Percentiles rank a stretch among this genome's conserved stretches.
phyloP scores from a whole-genome alignment of 2,113 vertebrate genomes.

The Paraplagusia blochii region DNA sequence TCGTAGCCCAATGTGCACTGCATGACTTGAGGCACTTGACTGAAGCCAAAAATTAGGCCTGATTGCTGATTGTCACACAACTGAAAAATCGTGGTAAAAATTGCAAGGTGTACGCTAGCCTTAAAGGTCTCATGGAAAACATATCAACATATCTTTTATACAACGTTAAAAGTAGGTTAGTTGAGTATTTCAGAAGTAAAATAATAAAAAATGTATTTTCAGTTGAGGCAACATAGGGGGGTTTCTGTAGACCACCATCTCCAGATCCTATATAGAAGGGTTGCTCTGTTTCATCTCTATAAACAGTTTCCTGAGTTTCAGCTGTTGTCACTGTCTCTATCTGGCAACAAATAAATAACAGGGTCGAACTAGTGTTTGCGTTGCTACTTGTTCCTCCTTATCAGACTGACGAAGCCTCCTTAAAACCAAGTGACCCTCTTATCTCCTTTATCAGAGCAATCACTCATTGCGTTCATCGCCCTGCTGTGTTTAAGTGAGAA shows the following conservation, averaged over 20 bases:
- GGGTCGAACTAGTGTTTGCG: too few relatives aligned
- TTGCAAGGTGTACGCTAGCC: too few relatives aligned
- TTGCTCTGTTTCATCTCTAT: slow-evolving; percentile 45
- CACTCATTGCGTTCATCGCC: slow-evolving; percentile 60
- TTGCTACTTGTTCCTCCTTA: slow-evolving; percentile 42
- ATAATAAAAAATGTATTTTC: slow-evolving; percentile 3
- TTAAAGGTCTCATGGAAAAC: slow-evolving; percentile 10
- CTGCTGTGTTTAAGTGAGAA: slow-evolving; percentile 35
- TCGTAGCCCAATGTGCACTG: too few relatives aligned
- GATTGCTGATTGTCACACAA: too few relatives aligned
- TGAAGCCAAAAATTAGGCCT: too few relatives aligned
- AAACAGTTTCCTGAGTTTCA: slow-evolving; percentile 48
- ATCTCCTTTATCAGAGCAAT: slow-evolving; percentile 56
- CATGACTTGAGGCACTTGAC: too few relatives aligned
- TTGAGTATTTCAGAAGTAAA: slow-evolving; percentile 5
- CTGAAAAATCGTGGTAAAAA: too few relatives aligned
- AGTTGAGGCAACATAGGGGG: slow-evolving; percentile 8
- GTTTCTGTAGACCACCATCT: not conserved
- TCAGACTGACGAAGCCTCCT: slow-evolving; percentile 39
- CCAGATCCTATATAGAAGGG: not conserved
- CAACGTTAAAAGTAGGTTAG: slow-evolving; percentile 1
- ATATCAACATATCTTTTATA: slow-evolving; percentile 16
- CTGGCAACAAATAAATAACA: too few relatives aligned
- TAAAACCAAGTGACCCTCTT: slow-evolving; percentile 52
- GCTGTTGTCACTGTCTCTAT: slow-evolving; percentile 61